Conservation (phyloP, 2,797 vertebrate species). For the Rhinella marina region DNA sequence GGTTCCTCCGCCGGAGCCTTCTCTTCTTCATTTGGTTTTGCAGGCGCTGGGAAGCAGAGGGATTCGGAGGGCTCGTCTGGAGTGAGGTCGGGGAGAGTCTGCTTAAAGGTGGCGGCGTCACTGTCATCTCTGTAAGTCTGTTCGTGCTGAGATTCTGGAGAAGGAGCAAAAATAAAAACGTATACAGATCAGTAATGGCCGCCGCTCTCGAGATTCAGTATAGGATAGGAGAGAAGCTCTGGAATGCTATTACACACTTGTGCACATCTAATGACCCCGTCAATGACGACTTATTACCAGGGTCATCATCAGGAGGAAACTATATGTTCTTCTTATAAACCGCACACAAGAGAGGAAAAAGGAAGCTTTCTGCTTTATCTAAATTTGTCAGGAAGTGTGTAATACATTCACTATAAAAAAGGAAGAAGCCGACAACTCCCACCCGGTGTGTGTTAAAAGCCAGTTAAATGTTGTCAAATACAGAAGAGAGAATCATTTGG, state of each 20-base stretch:
- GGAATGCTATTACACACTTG: constrained; percentile 58
- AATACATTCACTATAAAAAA: constrained; percentile 38
- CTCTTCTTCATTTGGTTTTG: constrained; percentile 74
- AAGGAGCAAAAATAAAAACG: constrained; percentile 43
- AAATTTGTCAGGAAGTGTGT: constrained; percentile 38
- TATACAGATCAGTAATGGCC: constrained; percentile 23
- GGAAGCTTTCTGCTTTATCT: background rate
- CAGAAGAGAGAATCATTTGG: constrained; percentile 21
- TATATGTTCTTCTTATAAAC: background rate
- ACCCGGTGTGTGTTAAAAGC: constrained; percentile 42
- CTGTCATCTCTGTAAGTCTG: constrained; percentile 86
- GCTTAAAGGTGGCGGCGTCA: constrained; percentile 91
- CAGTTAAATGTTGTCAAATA: constrained; percentile 37
- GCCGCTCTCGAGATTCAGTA: background rate
- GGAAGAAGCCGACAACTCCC: constrained; percentile 1
- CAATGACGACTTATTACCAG: background rate
- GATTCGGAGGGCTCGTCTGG: constrained; percentile 91
- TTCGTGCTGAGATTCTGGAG: constrained; percentile 82
- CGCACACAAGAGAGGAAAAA: too few relatives aligned
- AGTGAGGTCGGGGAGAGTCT: constrained; percentile 93
- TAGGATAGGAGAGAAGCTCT: background rate
- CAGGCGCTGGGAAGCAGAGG: constrained; percentile 71
- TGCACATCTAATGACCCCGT: background rate
- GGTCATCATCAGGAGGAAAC: background rate
- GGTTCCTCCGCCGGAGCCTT: constrained; percentile 74